Conservation (phyloP, 2,113 vertebrate species). For the Ptilorrhoa leucosticta region DNA sequence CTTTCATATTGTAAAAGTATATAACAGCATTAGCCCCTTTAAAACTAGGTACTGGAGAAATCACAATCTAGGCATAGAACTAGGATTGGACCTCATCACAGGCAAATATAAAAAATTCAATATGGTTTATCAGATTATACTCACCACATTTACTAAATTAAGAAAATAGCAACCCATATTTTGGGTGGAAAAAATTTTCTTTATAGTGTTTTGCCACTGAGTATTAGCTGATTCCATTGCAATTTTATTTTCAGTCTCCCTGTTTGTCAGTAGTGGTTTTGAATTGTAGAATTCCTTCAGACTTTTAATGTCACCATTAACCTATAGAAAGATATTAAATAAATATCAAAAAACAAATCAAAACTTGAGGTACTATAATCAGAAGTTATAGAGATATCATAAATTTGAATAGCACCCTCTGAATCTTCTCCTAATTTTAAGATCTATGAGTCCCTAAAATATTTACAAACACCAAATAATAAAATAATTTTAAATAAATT, state of each 20-base stretch:
- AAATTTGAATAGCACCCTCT: not conserved
- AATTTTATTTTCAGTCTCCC: not conserved
- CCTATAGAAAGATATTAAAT: slow-evolving; percentile 56
- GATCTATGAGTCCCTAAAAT: not conserved
- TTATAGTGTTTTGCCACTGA: slow-evolving; percentile 75
- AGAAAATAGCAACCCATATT: slow-evolving; percentile 75
- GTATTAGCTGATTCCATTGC: slow-evolving; percentile 57
- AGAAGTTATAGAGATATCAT: not conserved
- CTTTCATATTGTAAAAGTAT: not conserved
- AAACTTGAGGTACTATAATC: not conserved
- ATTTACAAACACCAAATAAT: not conserved
- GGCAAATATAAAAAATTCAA: not conserved
- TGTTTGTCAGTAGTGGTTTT: not conserved
- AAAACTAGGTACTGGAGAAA: not conserved
- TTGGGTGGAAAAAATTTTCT: slow-evolving; percentile 75
- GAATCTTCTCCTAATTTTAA: not conserved
- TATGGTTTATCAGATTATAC: not conserved
- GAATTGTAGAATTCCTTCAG: slow-evolving; percentile 73
- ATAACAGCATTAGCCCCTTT: not conserved
- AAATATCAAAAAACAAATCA: not conserved
- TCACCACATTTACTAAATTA: slow-evolving; percentile 78
- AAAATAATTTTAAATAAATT: not conserved
- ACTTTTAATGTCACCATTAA: slow-evolving; percentile 63
- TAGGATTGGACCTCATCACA: not conserved
- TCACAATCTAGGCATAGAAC: not conserved